These are phyloP conservation scores for Hedychridium roseum DNA, from an alignment of 2,888 invertebrate genomes.

Conservation along the genomic window DNA sequence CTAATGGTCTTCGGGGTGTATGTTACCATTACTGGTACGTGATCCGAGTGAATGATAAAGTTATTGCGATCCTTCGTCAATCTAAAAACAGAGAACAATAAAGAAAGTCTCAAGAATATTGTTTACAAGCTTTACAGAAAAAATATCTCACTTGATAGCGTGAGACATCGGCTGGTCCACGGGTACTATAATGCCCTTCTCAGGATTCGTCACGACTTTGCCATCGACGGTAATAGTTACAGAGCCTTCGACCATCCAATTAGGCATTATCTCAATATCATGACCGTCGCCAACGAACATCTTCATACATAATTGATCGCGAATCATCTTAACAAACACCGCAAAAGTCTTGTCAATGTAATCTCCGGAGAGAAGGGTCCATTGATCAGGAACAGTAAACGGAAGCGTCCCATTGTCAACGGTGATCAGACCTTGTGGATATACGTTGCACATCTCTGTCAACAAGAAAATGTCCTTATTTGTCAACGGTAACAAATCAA, in stretches of 20 bases:
- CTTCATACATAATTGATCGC: constrained; percentile 35
- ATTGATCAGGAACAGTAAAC: constrained; percentile 43
- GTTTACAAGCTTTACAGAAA: constrained; percentile 1
- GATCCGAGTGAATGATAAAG: constrained; percentile 23
- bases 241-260: too few relatives aligned
- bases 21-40: constrained; percentile 23
- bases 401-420: constrained; percentile 37
- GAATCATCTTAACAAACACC: constrained; percentile 52
- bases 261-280: constrained; percentile 36
- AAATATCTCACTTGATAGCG: constrained; percentile 24
- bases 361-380: constrained; percentile 56
- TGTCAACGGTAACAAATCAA: too few relatives aligned
- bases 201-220: constrained; percentile 16
- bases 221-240: constrained; percentile 32
- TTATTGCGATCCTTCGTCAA: constrained; percentile 28
- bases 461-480: too few relatives aligned
- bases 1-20: constrained; percentile 31
- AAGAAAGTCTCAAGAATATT: constrained; percentile 4
- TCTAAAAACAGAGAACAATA: constrained; percentile 21
- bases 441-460: constrained; percentile 52
- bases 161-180: constrained; percentile 11
- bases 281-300: constrained; percentile 28
- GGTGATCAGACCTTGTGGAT: constrained; percentile 38
- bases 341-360: constrained; percentile 43
- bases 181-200: constrained; percentile 32